These are phyloP conservation scores for Drosophila kambysellisi DNA, from an alignment of 2,888 invertebrate genomes.

Conservation along the genomic window DNA sequence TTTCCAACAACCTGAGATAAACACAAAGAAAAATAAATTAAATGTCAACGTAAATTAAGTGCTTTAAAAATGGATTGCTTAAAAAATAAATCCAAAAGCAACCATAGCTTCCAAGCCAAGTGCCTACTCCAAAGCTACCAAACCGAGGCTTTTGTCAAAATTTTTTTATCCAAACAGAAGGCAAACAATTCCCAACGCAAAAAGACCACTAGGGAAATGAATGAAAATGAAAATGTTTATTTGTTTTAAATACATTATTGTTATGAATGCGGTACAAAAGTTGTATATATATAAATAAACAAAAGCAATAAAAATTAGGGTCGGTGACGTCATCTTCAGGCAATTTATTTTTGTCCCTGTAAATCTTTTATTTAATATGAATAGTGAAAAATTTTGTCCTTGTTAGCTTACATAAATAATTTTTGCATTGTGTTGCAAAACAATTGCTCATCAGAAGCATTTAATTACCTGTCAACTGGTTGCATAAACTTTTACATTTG, in stretches of 20 bases:
- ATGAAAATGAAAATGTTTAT: constrained; percentile 13
- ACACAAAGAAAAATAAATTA: constrained; percentile 3
- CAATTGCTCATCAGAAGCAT: constrained; percentile 2
- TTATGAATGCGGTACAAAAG: not conserved
- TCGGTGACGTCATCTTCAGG: not conserved
- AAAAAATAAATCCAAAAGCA: not conserved
- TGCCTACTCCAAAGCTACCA: constrained; percentile 6
- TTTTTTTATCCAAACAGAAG: constrained; percentile 4
- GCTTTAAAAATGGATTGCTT: not conserved
- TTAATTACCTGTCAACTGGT: constrained; percentile 11
- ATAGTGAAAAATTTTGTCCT: not conserved
- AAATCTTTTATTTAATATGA: not conserved
- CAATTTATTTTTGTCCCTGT: not conserved
- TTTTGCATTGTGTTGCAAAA: not conserved
- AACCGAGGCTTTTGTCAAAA: constrained; percentile 21
- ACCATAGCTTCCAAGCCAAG: constrained; percentile 26
- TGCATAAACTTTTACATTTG: not conserved
- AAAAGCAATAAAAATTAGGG: not conserved
- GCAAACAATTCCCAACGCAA: constrained; percentile 24
- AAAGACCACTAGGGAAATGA: constrained; percentile 27
- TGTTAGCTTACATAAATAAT: not conserved
- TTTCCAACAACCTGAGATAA: not conserved
- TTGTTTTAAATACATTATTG: not conserved
- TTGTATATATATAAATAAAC: constrained; percentile 10
- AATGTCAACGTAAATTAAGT: not conserved